phyloP scores from a whole-genome alignment of 2,113 vertebrate species.

The Cinclus cinclus region DNA sequence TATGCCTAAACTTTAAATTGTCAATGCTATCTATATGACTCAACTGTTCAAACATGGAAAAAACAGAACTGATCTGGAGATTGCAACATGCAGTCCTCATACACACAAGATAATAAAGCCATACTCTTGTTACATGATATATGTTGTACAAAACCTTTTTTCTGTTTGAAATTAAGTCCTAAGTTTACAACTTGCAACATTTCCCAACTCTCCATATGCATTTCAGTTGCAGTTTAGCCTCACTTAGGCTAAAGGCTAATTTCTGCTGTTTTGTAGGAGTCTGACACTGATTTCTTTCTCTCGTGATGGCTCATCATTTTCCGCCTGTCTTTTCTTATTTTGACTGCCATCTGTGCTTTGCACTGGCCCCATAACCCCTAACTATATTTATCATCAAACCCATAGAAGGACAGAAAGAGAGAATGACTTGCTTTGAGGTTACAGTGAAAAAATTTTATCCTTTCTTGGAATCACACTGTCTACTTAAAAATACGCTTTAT shows the following conservation, averaged over 20 bases:
- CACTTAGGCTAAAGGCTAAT: background rate
- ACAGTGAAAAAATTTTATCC: background rate
- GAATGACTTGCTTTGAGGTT: background rate
- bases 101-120: background rate
- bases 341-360: background rate
- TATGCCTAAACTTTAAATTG: background rate
- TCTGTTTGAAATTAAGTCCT: background rate
- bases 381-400: background rate
- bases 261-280: background rate
- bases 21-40: fast-evolving
- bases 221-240: background rate
- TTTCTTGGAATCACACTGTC: background rate
- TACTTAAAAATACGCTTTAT: background rate
- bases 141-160: background rate
- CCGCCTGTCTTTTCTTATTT: background rate
- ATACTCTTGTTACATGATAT: background rate
- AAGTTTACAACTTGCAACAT: background rate
- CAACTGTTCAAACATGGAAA: background rate
- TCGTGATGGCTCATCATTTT: background rate
- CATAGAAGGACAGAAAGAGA: background rate
- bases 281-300: background rate
- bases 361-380: background rate
- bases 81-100: background rate
- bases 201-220: background rate
- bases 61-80: background rate